Evolutionary conservation across 2,888 invertebrate species (phyloP).

Genomic region (Rhamphomyia laevipes): DNA sequence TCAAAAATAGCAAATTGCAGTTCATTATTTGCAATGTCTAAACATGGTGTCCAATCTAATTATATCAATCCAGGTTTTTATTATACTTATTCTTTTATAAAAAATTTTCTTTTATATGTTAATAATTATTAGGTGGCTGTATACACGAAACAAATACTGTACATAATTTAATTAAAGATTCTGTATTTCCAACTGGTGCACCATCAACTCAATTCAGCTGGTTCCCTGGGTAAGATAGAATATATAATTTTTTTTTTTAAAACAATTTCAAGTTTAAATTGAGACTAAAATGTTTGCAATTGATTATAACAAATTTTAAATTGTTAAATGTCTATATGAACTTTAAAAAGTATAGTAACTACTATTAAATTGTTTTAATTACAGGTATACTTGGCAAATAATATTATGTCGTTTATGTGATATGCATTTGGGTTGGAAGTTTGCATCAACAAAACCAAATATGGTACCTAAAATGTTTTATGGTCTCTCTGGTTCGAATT

Average conservation of each 20-base stretch:
- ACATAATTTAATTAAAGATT: conserved; percentile 40
- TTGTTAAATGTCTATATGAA: neutral
- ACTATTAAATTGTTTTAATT: conserved; percentile 17
- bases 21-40: conserved; percentile 69
- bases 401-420: conserved; percentile 54
- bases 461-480: conserved; percentile 57
- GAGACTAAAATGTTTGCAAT: neutral
- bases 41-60: conserved; percentile 65
- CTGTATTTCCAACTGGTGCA: conserved; percentile 39
- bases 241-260: neutral
- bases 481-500: conserved; percentile 52
- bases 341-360: neutral
- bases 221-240: conserved; percentile 55
- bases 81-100: neutral
- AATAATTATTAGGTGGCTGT: conserved; percentile 43
- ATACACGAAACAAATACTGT: conserved; percentile 73
- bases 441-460: conserved; percentile 48
- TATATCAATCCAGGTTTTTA: conserved; percentile 59
- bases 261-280: too few relatives aligned
- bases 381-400: conserved; percentile 75
- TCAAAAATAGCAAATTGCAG: conserved; percentile 50
- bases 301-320: too few relatives aligned
- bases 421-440: conserved; percentile 70
- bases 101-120: neutral
- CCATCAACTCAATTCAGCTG: conserved; percentile 65